A percentile compares a stretch with the other conserved stretches of the same genome.
Conservation (phyloP, 2,797 vertebrate genomes). For the Sternotherus odoratus region DNA sequence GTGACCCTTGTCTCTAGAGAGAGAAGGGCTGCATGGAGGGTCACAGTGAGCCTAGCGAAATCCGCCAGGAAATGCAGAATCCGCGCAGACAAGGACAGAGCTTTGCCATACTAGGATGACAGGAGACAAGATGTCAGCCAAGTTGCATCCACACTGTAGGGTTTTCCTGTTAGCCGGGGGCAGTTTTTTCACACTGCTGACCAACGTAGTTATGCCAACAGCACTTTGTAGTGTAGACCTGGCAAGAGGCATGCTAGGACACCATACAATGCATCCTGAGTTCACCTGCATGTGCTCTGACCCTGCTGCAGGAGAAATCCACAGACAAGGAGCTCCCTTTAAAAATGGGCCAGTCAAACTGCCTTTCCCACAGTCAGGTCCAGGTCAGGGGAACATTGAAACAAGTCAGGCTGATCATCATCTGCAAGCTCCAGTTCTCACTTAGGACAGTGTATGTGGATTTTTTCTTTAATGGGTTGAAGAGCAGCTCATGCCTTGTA, state of each 20-base stretch:
- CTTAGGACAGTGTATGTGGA: neutral
- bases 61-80: too few species aligned
- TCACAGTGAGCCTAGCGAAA: too few species aligned
- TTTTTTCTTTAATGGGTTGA: neutral
- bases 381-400: neutral
- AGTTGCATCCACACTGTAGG: neutral
- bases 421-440: neutral
- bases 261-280: neutral
- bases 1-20: too few species aligned
- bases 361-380: neutral
- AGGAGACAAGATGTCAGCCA: neutral
- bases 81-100: too few species aligned
- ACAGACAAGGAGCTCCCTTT: neutral
- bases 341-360: neutral
- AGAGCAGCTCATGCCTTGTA: neutral
- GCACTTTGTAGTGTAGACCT: neutral
- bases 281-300: neutral
- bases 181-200: neutral
- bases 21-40: too few species aligned
- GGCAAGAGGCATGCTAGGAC: neutral
- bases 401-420: neutral
- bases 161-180: neutral
- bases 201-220: too few species aligned
- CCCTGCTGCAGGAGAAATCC: neutral
- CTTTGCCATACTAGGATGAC: neutral